Base-by-base conservation (phyloP, 1,140 invertebrate genomes). In the Ephestia elutella region DNA sequence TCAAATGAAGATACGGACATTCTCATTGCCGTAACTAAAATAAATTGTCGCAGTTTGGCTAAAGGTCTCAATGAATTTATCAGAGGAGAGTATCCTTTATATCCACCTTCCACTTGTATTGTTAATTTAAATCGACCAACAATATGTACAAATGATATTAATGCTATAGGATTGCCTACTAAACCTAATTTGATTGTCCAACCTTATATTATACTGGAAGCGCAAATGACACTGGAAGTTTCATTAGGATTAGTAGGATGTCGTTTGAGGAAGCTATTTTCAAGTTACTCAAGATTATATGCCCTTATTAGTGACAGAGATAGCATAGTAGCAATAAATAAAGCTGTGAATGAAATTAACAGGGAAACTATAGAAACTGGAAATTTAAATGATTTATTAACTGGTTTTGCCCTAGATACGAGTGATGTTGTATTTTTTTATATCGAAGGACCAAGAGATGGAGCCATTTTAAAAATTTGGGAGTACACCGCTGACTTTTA, bases 231-330 rank as follows among this genome's bases (percentile, higher is more conserved):
- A 10, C 64, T 87, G 58, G 70, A 79, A 49, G 65, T 78, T 30
- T 78, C 77, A 10, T 65, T 87, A n/a, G 82, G 82, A 9, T 60
- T 82, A 13, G 74, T 83, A 57, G 85, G 85, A 51, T 87, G 82
- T 56, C 77, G 66, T 60, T 68, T 79, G 49, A 63, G 58, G 9
- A 65, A 55, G 54, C 21, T 69, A 8, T 54, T 25, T 49, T 11
- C 21, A 10, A 66, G 69, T 63, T 85, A 74, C 61, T 77, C 78
- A 5, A 73, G 85, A 68, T 60, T 87, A n/a, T 82, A 66, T 30
- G 76, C 70, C 54, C 56, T 77, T 15, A 56, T 74, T 48, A 35
- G 51, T 18, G 68, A 78, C 54, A 32, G 60, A 18, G 53, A 72
- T 10, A 53, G 67, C 13, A 60, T 63, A 5, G 70, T 62, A 54